phyloP scores from a whole-genome alignment of 2,113 vertebrate species.

The Lasiurus borealis region DNA sequence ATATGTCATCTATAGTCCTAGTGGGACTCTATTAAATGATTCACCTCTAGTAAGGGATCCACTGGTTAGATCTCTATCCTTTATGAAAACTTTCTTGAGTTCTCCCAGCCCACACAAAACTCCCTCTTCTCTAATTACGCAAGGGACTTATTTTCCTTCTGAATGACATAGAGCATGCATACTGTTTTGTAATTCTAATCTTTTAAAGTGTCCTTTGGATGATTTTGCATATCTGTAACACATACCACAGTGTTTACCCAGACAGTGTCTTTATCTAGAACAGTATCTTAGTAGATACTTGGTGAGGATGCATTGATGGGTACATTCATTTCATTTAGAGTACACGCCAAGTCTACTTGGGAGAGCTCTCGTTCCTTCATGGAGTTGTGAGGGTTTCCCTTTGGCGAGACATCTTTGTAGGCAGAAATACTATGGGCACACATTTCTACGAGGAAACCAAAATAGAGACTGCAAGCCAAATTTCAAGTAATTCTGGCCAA shows the following conservation, averaged over 20 bases:
- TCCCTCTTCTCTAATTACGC: not conserved
- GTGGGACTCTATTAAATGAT: not conserved
- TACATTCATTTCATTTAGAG: not conserved
- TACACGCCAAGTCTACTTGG: not conserved
- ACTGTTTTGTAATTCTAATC: not conserved
- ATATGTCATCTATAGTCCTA: not conserved
- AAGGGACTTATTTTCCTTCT: not conserved
- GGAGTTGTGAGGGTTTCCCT: not conserved
- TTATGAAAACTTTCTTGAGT: not conserved
- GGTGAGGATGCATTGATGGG: not conserved
- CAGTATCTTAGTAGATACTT: not conserved
- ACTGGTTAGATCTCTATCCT: not conserved
- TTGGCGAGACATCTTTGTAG: not conserved
- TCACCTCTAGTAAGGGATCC: not conserved
- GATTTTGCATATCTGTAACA: not conserved
- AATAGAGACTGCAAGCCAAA: constrained; percentile 66
- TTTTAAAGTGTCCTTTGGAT: not conserved
- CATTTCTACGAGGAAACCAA: constrained; percentile 57
- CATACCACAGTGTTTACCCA: not conserved
- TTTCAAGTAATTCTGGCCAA: constrained; percentile 71
- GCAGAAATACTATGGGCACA: not conserved
- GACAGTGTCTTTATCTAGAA: not conserved
- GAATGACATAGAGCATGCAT: not conserved
- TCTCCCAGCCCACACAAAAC: constrained; percentile 9
- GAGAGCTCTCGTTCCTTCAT: not conserved